Evolutionary conservation across 2,797 vertebrate genomes (phyloP), one percentile per base, ranked within the genome.

Genomic region (Carduelis carduelis): DNA sequence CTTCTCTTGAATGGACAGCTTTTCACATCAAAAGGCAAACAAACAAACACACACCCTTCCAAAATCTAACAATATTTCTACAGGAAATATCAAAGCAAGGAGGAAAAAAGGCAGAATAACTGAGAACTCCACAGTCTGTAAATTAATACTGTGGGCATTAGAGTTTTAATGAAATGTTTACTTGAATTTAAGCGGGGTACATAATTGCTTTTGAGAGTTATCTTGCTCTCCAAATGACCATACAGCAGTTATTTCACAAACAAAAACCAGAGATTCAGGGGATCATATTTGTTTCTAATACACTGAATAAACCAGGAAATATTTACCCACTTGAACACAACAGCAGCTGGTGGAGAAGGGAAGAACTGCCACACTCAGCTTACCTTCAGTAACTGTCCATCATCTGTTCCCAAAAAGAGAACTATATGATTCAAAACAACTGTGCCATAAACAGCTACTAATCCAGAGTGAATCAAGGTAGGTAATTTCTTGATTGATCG

Each of bases 361-460:
- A 72, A 78, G 37, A 72, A 78, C 7, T 50, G 77, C 65, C 64
- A 90, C 55, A 63, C 35, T 35, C 78, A 39, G 85, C 98, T 93
- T 96, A 98, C 98, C 98, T 98, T 98, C 85, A 98, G 96, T 85
- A 98, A 89, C 93, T 98, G 98, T 89, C 98, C 98, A 70, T 98
- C 96, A 95, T 97, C 97, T 69, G 98, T 98, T 87, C 98, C 98
- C 97, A 98, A 93, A 96, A 98, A 98, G 37, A 98, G 93, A 96
- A 98, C 97, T 26, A 97, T 97, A 83, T 87, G 98, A 92, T 97
- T 97, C 89, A 98, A 85, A 64, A 98, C 97, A 91, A 98, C 96
- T 22, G 97, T 98, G 80, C 97, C 98, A 95, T 98, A 98, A 83
- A 98, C 98, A 41, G 98, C 98, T 34, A 97, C 97, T 87, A 98